phyloP scores from a whole-genome alignment of 2,113 vertebrate species.

The Zapornia atra region DNA sequence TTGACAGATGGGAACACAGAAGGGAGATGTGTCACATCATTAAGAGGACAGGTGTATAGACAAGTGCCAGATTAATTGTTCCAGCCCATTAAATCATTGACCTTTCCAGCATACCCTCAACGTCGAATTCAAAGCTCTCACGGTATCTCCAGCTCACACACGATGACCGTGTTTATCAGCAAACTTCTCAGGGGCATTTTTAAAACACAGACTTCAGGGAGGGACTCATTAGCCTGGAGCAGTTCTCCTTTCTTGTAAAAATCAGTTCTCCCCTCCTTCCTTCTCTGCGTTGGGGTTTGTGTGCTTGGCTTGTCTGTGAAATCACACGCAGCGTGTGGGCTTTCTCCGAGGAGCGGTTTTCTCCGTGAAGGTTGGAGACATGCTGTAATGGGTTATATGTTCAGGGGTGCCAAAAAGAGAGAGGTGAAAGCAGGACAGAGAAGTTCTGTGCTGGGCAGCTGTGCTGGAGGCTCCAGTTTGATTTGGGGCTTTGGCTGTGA shows the following conservation, averaged over 20 bases:
- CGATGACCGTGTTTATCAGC: neutral
- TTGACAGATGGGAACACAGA: conserved; percentile 70
- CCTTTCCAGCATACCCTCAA: conserved; percentile 34
- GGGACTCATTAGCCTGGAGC: neutral
- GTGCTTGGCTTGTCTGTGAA: neutral
- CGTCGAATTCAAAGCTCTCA: neutral
- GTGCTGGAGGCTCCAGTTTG: neutral
- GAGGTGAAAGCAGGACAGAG: neutral
- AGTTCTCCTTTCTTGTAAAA: neutral
- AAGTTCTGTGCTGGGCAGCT: neutral
- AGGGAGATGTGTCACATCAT: conserved; percentile 59
- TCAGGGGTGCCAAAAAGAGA: neutral
- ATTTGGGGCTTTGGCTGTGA: neutral
- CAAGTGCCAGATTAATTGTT: conserved; percentile 70
- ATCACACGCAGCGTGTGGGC: neutral
- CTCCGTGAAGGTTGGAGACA: fast-evolving
- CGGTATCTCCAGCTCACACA: neutral
- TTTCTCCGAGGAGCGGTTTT: neutral
- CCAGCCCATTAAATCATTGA: conserved; percentile 63
- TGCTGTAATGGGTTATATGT: neutral
- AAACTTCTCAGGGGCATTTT: neutral
- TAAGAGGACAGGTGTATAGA: conserved; percentile 67
- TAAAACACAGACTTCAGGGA: neutral
- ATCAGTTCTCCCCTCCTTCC: neutral
- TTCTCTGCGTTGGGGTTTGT: neutral